These are phyloP conservation scores for Pristionchus japonicus DNA, from an alignment of 2,888 invertebrate species.

Conservation along the genomic window DNA sequence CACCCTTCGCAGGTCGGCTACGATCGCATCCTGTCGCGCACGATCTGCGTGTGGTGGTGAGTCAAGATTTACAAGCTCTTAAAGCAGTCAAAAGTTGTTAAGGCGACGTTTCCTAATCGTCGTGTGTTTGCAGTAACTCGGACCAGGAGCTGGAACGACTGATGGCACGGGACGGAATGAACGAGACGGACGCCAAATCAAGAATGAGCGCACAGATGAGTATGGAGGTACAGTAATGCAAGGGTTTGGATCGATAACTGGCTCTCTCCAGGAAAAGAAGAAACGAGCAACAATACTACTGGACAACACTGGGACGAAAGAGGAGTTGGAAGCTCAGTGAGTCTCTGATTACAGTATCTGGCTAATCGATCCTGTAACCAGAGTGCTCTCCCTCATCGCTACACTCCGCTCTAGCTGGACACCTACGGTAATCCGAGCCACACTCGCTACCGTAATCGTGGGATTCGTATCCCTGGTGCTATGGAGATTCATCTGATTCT, in stretches of 20 bases:
- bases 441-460: constrained; percentile 49
- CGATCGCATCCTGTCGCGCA: constrained; percentile 63
- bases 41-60: constrained; percentile 70
- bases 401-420: constrained; percentile 53
- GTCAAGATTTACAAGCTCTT: constrained; percentile 16
- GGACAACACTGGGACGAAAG: constrained; percentile 67
- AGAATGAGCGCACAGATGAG: constrained; percentile 68
- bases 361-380: not conserved
- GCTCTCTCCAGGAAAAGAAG: constrained; percentile 43
- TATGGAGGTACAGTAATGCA: constrained; percentile 19
- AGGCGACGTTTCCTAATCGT: not conserved
- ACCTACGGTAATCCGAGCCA: constrained; percentile 53
- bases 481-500: constrained; percentile 4
- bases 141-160: constrained; percentile 68
- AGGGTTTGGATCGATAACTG: not conserved
- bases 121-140: constrained; percentile 55
- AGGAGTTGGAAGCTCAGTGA: constrained; percentile 57
- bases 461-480: constrained; percentile 43
- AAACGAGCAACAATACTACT: constrained; percentile 62
- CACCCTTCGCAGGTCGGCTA: constrained; percentile 53
- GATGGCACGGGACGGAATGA: constrained; percentile 62
- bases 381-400: constrained; percentile 1
- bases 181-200: constrained; percentile 60
- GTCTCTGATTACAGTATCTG: not conserved
- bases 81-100: not conserved